Percentiles rank a stretch among this genome's conserved stretches.
These are phyloP conservation scores for Epinotia brunnichana DNA, from an alignment of 2,888 invertebrate genomes.

Conservation along the genomic window DNA sequence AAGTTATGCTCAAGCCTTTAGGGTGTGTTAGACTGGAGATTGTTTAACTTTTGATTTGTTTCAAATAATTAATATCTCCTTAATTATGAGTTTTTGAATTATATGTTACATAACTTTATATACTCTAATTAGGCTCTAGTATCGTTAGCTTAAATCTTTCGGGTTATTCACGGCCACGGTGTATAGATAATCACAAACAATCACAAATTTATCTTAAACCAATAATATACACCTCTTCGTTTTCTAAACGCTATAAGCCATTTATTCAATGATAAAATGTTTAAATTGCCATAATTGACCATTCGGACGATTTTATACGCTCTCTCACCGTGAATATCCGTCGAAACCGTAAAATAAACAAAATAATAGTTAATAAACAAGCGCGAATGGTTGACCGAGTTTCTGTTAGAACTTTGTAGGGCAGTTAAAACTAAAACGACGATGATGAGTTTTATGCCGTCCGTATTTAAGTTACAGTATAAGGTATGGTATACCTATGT, in stretches of 20 bases:
- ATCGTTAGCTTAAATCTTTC: no score
- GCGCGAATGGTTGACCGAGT: slow-evolving; percentile 12
- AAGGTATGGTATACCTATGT: no score
- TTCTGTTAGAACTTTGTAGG: slow-evolving; percentile 21
- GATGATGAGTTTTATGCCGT: background rate
- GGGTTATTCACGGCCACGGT: no score
- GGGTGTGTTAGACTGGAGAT: no score
- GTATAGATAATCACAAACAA: no score
- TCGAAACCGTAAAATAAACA: slow-evolving; percentile 17
- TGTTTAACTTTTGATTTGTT: no score
- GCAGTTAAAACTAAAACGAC: slow-evolving; percentile 18
- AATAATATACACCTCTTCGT: background rate
- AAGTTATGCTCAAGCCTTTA: no score
- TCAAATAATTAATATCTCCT: no score
- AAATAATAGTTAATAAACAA: slow-evolving; percentile 34
- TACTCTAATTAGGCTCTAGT: no score
- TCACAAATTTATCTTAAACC: background rate
- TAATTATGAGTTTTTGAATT: no score
- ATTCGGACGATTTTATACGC: slow-evolving; percentile 27
- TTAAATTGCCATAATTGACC: slow-evolving; percentile 17
- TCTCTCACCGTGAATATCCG: slow-evolving; percentile 30
- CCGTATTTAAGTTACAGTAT: background rate
- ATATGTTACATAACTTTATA: no score
- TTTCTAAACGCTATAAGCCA: slow-evolving; percentile 6
- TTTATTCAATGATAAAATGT: slow-evolving; percentile 5